Base-by-base conservation (phyloP, 2,113 vertebrate species). In the Rostratula benghalensis region DNA sequence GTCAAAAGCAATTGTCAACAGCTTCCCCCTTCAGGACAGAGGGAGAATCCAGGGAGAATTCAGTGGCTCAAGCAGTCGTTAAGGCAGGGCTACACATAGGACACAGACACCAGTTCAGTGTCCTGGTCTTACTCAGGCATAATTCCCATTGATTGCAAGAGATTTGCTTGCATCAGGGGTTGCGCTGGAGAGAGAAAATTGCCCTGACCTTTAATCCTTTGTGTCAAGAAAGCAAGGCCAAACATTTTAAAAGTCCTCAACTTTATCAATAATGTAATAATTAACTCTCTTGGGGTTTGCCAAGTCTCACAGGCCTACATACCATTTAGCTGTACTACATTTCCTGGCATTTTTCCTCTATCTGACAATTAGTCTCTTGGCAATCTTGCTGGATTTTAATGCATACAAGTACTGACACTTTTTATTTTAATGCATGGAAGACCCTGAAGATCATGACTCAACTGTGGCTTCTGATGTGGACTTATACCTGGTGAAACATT, bases 261-360 rank as follows among this genome's bases (percentile, higher is more conserved):
- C 94, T 89, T 92, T 96, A 95, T 95, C 95, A 96, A 92, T 96
- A 97, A 85, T 59, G 87, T 89, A 90, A 89, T 97, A 93, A 96
- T 97, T 95, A 95, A 90, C 82, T 96, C 92, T 94, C 95, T 23
- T 61, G 85, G 82, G 95, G 21, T 30, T 53, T 96, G 95, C 79
- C 84, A 90, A 59, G 65, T 78, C 96, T 94, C 80, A 7, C 73
- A 65, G 92, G 80, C 65, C 83, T 37, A 75, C 69, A 27, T 39
- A 77, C 83, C 63, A 17, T 75, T 96, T 92, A 87, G 87, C 90
- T 90, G 67, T 9, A 35, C 92, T 83, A 8, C 76, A 56, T 48
- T 87, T 83, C 77, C 80, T 97, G 97, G 96, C 92, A 4, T 46
- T 79, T 88, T 87, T 96, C 97, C 97, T 93, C 4, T 67, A 2